Conservation (phyloP, 2,888 invertebrate genomes). For the Latrodectus hesperus region DNA sequence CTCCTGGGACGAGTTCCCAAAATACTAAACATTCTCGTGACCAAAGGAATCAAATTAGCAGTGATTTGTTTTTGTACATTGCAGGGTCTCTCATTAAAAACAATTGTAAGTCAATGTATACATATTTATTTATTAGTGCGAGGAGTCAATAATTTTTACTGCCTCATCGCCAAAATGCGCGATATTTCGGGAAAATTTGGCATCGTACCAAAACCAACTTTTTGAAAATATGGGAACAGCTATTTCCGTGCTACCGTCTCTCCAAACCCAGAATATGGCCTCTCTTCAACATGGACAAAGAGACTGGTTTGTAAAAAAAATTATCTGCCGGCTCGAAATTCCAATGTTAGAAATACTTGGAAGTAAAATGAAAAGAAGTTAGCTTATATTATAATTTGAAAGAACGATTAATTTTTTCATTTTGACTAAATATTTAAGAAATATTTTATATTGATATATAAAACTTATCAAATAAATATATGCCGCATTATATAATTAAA, state of each 20-base stretch:
- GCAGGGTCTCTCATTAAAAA: background rate
- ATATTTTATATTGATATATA: no score
- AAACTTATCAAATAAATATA: no score
- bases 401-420: no score
- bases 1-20: background rate
- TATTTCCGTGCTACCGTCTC: constrained; percentile 28
- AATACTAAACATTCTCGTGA: background rate
- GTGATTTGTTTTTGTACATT: background rate
- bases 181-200: constrained; percentile 48
- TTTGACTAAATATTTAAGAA: no score
- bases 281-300: constrained; percentile 4
- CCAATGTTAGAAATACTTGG: no score
- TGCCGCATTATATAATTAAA: no score
- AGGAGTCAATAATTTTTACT: background rate
- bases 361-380: no score
- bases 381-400: no score
- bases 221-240: constrained; percentile 65
- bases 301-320: background rate
- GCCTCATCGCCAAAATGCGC: background rate
- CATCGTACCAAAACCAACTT: constrained; percentile 48
- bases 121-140: background rate
- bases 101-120: background rate
- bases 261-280: constrained; percentile 6
- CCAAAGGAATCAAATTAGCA: background rate
- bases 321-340: no score